Percentiles rank a stretch among this genome's conserved stretches.
phyloP scores from a whole-genome alignment of 2,888 invertebrate genomes.

The Lithophane ornitopus region DNA sequence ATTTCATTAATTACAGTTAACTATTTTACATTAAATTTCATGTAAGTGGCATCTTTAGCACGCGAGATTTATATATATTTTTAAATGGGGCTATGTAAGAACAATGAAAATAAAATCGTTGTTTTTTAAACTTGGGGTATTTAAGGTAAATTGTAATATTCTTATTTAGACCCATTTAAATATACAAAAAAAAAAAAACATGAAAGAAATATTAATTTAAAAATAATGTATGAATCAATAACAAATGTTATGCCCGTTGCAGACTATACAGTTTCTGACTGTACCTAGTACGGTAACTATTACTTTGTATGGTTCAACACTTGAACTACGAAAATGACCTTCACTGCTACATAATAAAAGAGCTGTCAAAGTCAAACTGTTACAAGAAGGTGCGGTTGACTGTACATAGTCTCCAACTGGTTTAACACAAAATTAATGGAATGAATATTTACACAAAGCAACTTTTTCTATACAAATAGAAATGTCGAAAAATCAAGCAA shows the following conservation, averaged over 20 bases:
- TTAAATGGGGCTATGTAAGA: neutral
- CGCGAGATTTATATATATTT: slow-evolving; percentile 13
- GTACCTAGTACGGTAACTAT: neutral
- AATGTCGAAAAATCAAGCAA: neutral
- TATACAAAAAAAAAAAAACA: slow-evolving; percentile 6
- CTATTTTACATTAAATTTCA: slow-evolving; percentile 19
- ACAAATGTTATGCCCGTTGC: neutral
- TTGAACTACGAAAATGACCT: slow-evolving; percentile 2
- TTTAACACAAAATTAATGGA: neutral
- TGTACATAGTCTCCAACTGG: neutral
- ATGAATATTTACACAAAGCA: slow-evolving; percentile 16
- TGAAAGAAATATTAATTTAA: neutral
- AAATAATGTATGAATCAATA: neutral
- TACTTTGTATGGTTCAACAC: neutral
- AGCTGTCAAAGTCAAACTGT: neutral
- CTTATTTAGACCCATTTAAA: neutral
- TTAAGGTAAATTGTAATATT: neutral
- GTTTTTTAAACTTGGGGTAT: neutral
- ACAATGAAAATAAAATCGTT: neutral
- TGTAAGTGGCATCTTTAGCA: slow-evolving; percentile 38
- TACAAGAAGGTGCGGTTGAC: neutral
- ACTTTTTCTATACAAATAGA: slow-evolving; percentile 10
- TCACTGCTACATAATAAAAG: neutral
- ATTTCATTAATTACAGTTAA: slow-evolving; percentile 34
- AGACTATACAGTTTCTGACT: neutral